These are phyloP conservation scores for Montipora foliosa DNA, from an alignment of 64 coral and sea anemone species.

Conservation along the genomic window DNA sequence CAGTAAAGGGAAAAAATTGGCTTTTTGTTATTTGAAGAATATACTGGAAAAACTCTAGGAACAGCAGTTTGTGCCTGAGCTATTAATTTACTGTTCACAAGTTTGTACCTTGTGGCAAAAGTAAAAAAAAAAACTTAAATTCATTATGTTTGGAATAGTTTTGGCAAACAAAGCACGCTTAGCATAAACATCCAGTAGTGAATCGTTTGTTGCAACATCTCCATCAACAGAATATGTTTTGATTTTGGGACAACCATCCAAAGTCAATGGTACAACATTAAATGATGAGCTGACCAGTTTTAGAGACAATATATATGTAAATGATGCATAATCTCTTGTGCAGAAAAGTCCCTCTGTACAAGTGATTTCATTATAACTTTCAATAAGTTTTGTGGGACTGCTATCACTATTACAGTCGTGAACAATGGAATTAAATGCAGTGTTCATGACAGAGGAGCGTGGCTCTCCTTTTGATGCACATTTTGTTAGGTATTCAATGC, in stretches of 20 bases:
- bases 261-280: conserved; percentile 29
- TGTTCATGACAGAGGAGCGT: conserved; percentile 41
- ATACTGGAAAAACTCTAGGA: conserved; percentile 38
- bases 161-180: conserved; percentile 3
- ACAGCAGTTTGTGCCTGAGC: conserved; percentile 9
- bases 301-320: background rate
- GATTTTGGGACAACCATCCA: conserved; percentile 55
- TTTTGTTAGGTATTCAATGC: conserved; percentile 51
- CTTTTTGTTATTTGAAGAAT: conserved; percentile 32
- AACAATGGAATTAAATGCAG: conserved; percentile 59
- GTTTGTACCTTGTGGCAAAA: conserved; percentile 58
- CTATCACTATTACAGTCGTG: conserved; percentile 1
- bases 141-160: background rate
- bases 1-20: conserved; percentile 51
- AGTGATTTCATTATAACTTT: conserved; percentile 34
- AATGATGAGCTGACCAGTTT: conserved; percentile 59
- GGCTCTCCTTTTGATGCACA: conserved; percentile 72
- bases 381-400: conserved; percentile 43
- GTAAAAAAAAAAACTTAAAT: conserved; percentile 26
- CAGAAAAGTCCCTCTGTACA: conserved; percentile 32
- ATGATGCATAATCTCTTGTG: conserved; percentile 55
- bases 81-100: conserved; percentile 39
- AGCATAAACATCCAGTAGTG: conserved; percentile 38
- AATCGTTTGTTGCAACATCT: conserved; percentile 34
- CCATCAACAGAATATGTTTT: background rate